A percentile compares a stretch with the other conserved stretches of the same genome.
phyloP scores from a whole-genome alignment of 2,797 vertebrate species.

The Sebastes itinus region DNA sequence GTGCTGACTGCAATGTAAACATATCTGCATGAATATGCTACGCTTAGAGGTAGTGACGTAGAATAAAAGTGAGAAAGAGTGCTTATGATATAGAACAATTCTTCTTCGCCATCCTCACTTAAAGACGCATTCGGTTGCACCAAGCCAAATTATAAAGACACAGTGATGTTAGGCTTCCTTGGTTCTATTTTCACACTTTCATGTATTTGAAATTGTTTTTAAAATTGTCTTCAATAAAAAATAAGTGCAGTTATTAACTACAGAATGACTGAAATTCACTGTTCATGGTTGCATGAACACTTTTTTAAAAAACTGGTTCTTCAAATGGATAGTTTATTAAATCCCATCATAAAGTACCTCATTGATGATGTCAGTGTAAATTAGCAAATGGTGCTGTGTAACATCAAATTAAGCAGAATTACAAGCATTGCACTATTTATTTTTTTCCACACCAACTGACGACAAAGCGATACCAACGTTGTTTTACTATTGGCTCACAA shows the following conservation, averaged over 20 bases:
- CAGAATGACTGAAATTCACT: background rate
- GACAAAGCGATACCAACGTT: background rate
- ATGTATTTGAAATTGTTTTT: background rate
- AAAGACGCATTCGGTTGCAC: background rate
- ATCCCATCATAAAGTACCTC: background rate
- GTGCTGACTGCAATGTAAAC: too few relatives aligned
- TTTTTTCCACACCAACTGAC: too few relatives aligned
- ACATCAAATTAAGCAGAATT: background rate
- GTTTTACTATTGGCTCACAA: too few relatives aligned
- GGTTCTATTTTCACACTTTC: background rate
- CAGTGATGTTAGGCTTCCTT: background rate
- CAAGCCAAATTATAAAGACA: background rate
- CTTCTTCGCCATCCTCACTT: background rate
- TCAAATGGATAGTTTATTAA: background rate
- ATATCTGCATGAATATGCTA: too few relatives aligned
- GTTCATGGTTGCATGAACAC: background rate
- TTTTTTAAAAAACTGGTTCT: background rate
- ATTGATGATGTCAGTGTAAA: background rate
- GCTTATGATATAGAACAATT: background rate
- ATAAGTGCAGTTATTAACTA: background rate
- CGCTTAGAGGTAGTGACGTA: background rate
- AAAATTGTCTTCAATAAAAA: background rate
- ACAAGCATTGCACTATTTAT: background rate
- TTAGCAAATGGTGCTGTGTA: background rate
- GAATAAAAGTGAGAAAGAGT: background rate